phyloP scores from a whole-genome alignment of 2,113 vertebrate genomes.

The Dicerorhinus sumatrensis region DNA sequence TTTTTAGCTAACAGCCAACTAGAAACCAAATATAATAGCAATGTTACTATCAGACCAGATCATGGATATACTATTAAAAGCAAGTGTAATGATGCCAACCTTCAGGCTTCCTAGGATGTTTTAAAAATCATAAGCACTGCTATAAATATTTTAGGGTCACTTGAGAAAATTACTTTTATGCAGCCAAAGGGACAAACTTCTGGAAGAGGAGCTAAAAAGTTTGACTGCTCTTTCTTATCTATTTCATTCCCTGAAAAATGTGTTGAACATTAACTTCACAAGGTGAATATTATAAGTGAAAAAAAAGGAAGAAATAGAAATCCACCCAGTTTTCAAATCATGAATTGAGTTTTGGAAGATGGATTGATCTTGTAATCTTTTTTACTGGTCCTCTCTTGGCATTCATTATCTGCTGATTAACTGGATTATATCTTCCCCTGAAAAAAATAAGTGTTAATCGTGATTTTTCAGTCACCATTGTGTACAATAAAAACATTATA shows the following conservation, averaged over 20 bases:
- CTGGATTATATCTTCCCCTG: slow-evolving; percentile 81
- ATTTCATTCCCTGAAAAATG: slow-evolving; percentile 41
- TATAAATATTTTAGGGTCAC: background rate
- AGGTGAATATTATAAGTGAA: background rate
- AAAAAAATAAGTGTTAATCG: slow-evolving; percentile 80
- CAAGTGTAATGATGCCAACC: background rate
- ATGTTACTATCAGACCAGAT: background rate
- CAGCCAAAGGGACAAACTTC: slow-evolving; percentile 8
- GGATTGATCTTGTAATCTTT: slow-evolving; percentile 84
- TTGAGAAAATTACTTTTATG: slow-evolving; percentile 21
- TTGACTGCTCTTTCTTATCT: slow-evolving; percentile 44
- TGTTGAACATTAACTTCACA: background rate
- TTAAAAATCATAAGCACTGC: background rate
- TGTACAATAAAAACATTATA: slow-evolving; percentile 25
- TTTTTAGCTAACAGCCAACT: background rate
- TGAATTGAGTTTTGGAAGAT: slow-evolving; percentile 88
- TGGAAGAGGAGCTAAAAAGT: background rate
- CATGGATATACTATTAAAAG: background rate
- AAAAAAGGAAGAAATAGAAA: slow-evolving; percentile 46
- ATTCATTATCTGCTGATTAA: slow-evolving; percentile 80
- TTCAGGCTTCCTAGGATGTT: background rate
- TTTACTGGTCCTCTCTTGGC: slow-evolving; percentile 83
- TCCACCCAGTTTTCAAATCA: slow-evolving; percentile 79
- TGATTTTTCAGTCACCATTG: slow-evolving; percentile 54
- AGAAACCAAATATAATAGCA: slow-evolving; percentile 26